Percentiles rank a stretch among this genome's conserved stretches.
These are phyloP conservation scores for Spodoptera frugiperda DNA, from an alignment of 1,140 invertebrate species.

Conservation along the genomic window DNA sequence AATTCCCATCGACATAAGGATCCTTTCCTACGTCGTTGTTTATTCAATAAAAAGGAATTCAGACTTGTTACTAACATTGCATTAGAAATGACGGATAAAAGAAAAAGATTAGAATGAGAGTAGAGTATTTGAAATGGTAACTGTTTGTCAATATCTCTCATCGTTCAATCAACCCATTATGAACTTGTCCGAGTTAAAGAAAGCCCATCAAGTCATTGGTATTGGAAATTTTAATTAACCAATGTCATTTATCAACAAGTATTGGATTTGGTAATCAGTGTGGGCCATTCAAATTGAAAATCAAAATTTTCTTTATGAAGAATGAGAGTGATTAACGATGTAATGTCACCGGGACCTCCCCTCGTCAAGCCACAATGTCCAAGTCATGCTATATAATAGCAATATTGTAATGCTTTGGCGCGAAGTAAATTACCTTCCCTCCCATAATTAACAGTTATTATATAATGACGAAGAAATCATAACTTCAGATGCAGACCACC, in stretches of 20 bases:
- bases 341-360: constrained; percentile 67
- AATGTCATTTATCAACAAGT: constrained; percentile 70
- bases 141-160: no score
- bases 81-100: no score
- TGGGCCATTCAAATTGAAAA: constrained; percentile 76
- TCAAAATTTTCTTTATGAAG: constrained; percentile 78
- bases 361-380: constrained; percentile 67
- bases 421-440: constrained; percentile 77
- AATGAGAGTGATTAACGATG: constrained; percentile 82
- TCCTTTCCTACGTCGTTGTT: background rate
- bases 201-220: constrained; percentile 48
- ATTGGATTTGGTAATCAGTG: constrained; percentile 74
- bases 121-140: no score
- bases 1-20: background rate
- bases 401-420: constrained; percentile 72
- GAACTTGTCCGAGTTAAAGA: constrained; percentile 22
- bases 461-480: constrained; percentile 49
- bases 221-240: constrained; percentile 64
- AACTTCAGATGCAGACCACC: constrained; percentile 1
- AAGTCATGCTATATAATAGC: constrained; percentile 81
- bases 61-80: background rate
- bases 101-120: no score
- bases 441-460: constrained; percentile 73
- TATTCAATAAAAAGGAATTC: background rate
- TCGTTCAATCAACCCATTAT: constrained; percentile 3